Evolutionary conservation across 2,888 invertebrate genomes (phyloP).

Genomic region (Zygogramma bicolorata): DNA sequence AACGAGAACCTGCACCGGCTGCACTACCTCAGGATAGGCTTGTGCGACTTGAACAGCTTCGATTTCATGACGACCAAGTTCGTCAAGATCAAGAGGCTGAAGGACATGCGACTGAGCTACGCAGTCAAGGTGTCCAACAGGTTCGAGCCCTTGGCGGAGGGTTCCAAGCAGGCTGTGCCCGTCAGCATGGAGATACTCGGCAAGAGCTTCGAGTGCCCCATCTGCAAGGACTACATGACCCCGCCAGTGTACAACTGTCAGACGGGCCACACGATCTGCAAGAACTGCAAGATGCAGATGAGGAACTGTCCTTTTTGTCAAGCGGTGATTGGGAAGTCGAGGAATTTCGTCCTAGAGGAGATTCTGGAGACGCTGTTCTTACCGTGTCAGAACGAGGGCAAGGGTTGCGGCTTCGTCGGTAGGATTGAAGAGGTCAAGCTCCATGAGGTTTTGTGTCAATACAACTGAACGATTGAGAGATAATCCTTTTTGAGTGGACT

Average conservation of each 20-base stretch:
- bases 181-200: slow-evolving; percentile 17
- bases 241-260: slow-evolving; percentile 58
- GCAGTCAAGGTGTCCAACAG: slow-evolving; percentile 19
- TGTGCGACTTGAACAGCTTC: slow-evolving; percentile 33
- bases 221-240: slow-evolving; percentile 59
- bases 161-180: neutral
- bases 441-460: slow-evolving; percentile 40
- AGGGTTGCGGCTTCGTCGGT: slow-evolving; percentile 50
- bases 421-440: slow-evolving; percentile 40
- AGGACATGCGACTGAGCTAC: slow-evolving; percentile 33
- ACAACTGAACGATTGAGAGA: slow-evolving; percentile 18
- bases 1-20: slow-evolving; percentile 34
- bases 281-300: slow-evolving; percentile 49
- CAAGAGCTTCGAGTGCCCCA: slow-evolving; percentile 56
- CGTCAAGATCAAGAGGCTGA: slow-evolving; percentile 19
- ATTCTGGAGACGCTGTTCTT: slow-evolving; percentile 52
- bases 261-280: slow-evolving; percentile 59
- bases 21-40: slow-evolving; percentile 25
- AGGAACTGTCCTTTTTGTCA: slow-evolving; percentile 56
- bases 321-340: slow-evolving; percentile 49
- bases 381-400: slow-evolving; percentile 52
- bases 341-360: slow-evolving; percentile 56
- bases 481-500: no score
- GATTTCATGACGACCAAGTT: slow-evolving; percentile 40
- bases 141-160: neutral